Evolutionary conservation across 2,113 vertebrate species (phyloP), one percentile per base, ranked within the genome.

Genomic region (Festucalex cinctus): DNA sequence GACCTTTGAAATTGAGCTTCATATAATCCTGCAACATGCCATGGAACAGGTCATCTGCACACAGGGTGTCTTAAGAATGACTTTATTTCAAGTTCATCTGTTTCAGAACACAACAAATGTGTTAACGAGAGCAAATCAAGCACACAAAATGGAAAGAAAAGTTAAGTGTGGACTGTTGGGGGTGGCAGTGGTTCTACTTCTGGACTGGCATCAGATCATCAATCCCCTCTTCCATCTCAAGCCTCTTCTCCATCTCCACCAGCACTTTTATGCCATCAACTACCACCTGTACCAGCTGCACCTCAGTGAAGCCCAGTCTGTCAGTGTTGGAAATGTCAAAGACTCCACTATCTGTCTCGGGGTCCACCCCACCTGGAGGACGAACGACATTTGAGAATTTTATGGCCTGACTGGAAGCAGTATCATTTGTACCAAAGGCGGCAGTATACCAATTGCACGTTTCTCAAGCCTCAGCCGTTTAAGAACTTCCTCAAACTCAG

Each of bases 221-320:
- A 43, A 62, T 62, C 16, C 37, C 22, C 24, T 62, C 22, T 62
- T 62, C 60, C 37, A 43, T 62, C 39, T 62, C 60, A 22, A 62
- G 60, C 60, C 39, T 62, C 36, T 43, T 62, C 60, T 62, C 60
- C 60, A 62, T 62, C 37, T 43, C 60, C 39, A 62, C 60, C 37
- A 62, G 22, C 22, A 62, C 36, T 6, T 62, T 62, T 24, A 62
- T n/a, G 14, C 60, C 60, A 2, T 62, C 60, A 16, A 62, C 60
- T 9, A 62, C 60, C 60, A 62, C 20, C 13, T 62, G 60, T 22
- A 62, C 36, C 9, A 62, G 60, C 39, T 62, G 60, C n/a, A 43
- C 60, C 39, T 62, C 60, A 41, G 60, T 24, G 60, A 62, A 24
- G 14, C 60, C 60, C 60, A 62, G n/a, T 43, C 60, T 24, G 39